Base-by-base conservation (phyloP, 2,797 vertebrate species). In the Anableps anableps region DNA sequence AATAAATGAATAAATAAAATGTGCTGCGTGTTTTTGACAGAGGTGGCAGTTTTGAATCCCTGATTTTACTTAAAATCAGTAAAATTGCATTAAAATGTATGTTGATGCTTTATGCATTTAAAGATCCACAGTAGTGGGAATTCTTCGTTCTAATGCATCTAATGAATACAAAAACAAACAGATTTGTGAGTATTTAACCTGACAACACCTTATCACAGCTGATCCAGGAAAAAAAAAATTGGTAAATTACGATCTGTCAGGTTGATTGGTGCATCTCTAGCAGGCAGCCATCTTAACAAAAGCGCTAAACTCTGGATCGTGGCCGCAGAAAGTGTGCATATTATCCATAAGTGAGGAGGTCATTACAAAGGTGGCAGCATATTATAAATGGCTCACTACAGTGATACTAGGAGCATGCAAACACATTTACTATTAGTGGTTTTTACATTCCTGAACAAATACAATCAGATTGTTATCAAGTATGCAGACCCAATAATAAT, bases 321-420 rank as follows among this genome's bases (percentile, higher is more conserved):
- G 85, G 77, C 79, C 85, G 78, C 73, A 79, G 29, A 53, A 70
- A 5, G 34, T 58, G 2, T 48, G 34, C 53, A 50, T 38, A 7
- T n/a, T 4, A 29, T 45, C 21, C 50, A 74, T 5, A 8, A 38
- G 5, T 31, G 1, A 72, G 19, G 29, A 9, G 8, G 55, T 23
- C 60, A 14, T 68, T 8, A 17, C 23, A 73, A 1, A 43, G 14
- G 14, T 45, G 72, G 29, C 29, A 74, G 76, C 51, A 80, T 10
- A 5, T 55, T 31, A 66, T 13, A 50, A 29, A 17, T 34, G 4
- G 17, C 36, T 41, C 11, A 36, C 0, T n/a, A 23, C 17, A 41
- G 64, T 0, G 26, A 10, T 41, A 21, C 31, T 0, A 66, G 62
- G 19, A 66, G 17, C 75, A 75, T 48, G 26, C 14, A 85, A 41